Conservation (phyloP, 2,797 vertebrate species). For the Notoglanidium macrostoma region DNA sequence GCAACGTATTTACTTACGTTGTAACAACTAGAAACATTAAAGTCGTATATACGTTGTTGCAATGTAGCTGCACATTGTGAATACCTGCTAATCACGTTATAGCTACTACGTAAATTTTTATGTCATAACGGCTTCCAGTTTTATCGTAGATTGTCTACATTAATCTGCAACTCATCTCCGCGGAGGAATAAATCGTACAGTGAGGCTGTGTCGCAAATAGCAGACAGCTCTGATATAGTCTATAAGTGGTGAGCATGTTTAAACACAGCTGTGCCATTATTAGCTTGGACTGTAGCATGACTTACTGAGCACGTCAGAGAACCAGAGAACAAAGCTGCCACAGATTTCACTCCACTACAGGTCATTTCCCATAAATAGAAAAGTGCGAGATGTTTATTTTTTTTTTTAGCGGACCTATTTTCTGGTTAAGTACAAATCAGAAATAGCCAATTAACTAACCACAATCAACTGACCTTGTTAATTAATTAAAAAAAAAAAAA, state of each 20-base stretch:
- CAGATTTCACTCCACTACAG: slow-evolving; percentile 16
- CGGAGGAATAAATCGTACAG: not conserved
- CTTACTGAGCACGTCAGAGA: slow-evolving; percentile 20
- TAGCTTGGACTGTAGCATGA: not conserved
- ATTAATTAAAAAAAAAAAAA: not conserved
- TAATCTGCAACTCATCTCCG: not conserved
- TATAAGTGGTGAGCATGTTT: not conserved
- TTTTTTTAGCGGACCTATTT: not conserved
- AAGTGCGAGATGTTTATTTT: not conserved
- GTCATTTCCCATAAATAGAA: slow-evolving; percentile 54
- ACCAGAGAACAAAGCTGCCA: slow-evolving; percentile 27
- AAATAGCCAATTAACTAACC: not conserved
- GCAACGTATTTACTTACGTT: not conserved
- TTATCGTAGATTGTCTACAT: no score
- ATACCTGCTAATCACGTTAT: not conserved
- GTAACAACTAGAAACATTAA: no score
- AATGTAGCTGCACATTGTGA: not conserved
- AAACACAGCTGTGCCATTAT: slow-evolving; percentile 15
- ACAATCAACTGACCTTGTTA: no score
- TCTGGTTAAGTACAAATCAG: not conserved
- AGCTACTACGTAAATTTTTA: not conserved
- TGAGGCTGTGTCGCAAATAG: not conserved
- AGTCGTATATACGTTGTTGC: no score
- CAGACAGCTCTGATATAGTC: no score
- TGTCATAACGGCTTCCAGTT: not conserved